Percentiles rank a stretch among this genome's conserved stretches.
Conservation (phyloP, 2,113 vertebrate species). For the Pelecanus crispus region DNA sequence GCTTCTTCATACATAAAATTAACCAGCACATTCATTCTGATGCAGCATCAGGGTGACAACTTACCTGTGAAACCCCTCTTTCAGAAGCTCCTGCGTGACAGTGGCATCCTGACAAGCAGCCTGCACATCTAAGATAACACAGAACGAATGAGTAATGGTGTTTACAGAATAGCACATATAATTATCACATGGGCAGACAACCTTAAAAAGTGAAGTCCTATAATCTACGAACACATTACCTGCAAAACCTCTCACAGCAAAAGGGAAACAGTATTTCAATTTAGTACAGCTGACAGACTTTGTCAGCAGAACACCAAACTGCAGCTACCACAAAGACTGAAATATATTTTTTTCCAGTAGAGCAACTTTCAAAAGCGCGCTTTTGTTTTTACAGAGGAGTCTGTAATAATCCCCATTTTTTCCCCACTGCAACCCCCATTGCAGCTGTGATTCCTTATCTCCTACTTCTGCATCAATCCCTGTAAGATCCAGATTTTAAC, state of each 20-base stretch:
- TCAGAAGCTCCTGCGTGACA: constrained; percentile 68
- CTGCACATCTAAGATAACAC: constrained; percentile 14
- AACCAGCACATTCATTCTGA: accelerated
- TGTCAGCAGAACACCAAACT: background rate
- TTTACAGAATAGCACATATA: background rate
- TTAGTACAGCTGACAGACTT: background rate
- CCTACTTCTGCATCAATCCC: background rate
- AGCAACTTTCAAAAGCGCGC: background rate
- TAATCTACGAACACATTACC: accelerated
- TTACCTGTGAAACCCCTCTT: constrained; percentile 78
- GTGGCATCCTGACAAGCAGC: constrained; percentile 42
- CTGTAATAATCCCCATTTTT: background rate
- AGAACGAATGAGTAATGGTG: accelerated
- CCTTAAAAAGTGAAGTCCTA: background rate
- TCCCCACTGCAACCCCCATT: background rate
- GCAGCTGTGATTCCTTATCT: background rate
- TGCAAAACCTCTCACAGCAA: background rate
- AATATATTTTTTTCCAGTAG: background rate
- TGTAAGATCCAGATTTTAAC: background rate
- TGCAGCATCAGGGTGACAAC: background rate
- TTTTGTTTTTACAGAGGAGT: background rate
- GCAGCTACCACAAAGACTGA: background rate
- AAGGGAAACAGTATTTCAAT: background rate
- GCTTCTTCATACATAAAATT: accelerated
- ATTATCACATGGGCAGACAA: accelerated